Conservation (phyloP, 2,797 vertebrate species). For the Aselliscus stoliczkanus region DNA sequence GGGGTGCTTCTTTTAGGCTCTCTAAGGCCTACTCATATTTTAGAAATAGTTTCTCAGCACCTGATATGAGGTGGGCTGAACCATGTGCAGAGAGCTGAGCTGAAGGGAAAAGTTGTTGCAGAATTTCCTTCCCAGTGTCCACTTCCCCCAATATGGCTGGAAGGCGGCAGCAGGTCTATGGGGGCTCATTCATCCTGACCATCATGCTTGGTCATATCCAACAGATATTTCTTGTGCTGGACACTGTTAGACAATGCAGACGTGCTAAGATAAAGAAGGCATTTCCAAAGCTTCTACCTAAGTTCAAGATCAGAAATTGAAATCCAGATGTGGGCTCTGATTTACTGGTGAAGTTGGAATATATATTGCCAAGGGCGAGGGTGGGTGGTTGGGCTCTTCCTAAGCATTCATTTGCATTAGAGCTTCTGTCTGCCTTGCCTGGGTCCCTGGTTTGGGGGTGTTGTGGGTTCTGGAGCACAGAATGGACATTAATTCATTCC, state of each 20-base stretch:
- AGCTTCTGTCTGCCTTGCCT: neutral
- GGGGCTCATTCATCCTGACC: neutral
- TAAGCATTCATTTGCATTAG: neutral
- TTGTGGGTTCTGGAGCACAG: neutral
- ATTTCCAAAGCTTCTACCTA: neutral
- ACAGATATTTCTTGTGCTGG: neutral
- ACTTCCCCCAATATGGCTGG: neutral
- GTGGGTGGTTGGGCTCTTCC: neutral
- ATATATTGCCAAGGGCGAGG: neutral
- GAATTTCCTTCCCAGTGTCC: neutral
- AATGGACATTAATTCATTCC: neutral
- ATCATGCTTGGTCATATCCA: neutral
- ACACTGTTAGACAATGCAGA: neutral
- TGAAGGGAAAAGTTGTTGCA: neutral
- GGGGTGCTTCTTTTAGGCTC: neutral
- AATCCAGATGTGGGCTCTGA: neutral
- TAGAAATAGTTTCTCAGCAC: neutral
- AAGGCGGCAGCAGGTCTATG: neutral
- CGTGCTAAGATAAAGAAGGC: neutral
- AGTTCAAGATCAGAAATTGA: neutral
- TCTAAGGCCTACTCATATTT: neutral
- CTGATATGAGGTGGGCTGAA: neutral
- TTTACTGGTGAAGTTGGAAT: neutral
- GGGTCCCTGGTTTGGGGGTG: neutral
- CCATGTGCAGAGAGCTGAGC: neutral